phyloP scores from a whole-genome alignment of 1,140 invertebrate genomes.

The Sarcophaga bullata region DNA sequence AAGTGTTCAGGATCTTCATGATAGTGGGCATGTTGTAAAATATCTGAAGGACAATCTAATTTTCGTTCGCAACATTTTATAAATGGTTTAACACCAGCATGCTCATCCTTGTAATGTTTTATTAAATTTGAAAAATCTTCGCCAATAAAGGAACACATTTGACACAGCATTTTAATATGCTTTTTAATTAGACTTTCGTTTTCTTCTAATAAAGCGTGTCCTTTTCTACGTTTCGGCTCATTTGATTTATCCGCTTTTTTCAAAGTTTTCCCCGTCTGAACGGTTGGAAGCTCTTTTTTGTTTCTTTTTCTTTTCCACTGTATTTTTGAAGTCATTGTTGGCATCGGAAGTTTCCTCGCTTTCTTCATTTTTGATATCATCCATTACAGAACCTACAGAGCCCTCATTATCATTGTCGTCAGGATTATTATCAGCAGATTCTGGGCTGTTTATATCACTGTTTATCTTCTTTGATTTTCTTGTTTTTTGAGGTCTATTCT shows the following conservation, averaged over 20 bases:
- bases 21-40: constrained; percentile 59
- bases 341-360: not conserved
- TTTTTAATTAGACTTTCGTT: constrained; percentile 57
- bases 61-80: constrained; percentile 60
- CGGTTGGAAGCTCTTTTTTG: not conserved
- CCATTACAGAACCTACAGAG: not conserved
- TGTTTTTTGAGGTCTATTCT: not conserved
- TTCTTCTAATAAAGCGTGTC: not conserved
- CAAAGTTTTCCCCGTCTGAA: constrained; percentile 50
- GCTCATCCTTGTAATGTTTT: constrained; percentile 60
- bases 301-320: not conserved
- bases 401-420: not conserved
- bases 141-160: constrained; percentile 57
- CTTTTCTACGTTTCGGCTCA: constrained; percentile 12
- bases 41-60: constrained; percentile 56
- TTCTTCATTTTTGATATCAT: not conserved
- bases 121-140: constrained; percentile 57
- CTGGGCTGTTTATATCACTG: not conserved
- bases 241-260: constrained; percentile 51
- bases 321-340: constrained; percentile 19
- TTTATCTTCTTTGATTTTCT: not conserved
- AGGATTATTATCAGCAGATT: not conserved
- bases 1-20: constrained; percentile 63
- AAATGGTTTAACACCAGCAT: constrained; percentile 53
- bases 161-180: constrained; percentile 61